Evolutionary conservation across 2,113 vertebrate genomes (phyloP), one percentile per base, ranked within the genome.

Genomic region (Gila orcuttii): DNA sequence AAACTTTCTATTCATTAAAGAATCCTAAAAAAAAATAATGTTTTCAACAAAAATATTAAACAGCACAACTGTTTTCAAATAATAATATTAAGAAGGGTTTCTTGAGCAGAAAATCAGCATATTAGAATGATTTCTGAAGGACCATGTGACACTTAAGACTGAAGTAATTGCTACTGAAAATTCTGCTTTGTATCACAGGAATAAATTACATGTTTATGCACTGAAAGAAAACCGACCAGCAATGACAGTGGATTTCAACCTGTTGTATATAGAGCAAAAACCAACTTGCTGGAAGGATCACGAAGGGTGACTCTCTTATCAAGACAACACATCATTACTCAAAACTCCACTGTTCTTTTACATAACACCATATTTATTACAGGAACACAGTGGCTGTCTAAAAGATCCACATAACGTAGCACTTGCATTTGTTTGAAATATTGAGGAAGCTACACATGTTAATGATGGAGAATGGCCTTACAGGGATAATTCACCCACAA

Each of bases 251-350:
- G 47, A 66, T 78, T 68, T 85, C 28, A 78, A 66, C 60, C 74
- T 50, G 83, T 77, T 77, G 83, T 73, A 64, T 85, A 62, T 28
- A 85, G 62, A 82, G 60, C 57, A 50, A 13, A 66, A 50, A 36
- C 23, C 15, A 50, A 82, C 45, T 23, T 0, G 7, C 23, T 3
- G 8, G 36, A 66, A 80, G 21, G 77, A 57, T 39, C 55, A 60
- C 0, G 21, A 64, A 64, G 36, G 45, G 3, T 8, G 36, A 8
- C 28, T 82, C 59, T 81, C 79, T 50, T 68, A 68, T 82, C 62
- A 82, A 68, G 42, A n/a, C 62, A 68, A 50, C 57, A 79, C 0
- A 8, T 81, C 60, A 52, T 68, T 31, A 31, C 42, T 23, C 42
- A 82, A 82, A 31, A 50, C 42, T 23, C 3, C 60, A 66, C 15